These are phyloP conservation scores for Sisor rabdophorus DNA, from an alignment of 2,113 vertebrate genomes.

Conservation along the genomic window DNA sequence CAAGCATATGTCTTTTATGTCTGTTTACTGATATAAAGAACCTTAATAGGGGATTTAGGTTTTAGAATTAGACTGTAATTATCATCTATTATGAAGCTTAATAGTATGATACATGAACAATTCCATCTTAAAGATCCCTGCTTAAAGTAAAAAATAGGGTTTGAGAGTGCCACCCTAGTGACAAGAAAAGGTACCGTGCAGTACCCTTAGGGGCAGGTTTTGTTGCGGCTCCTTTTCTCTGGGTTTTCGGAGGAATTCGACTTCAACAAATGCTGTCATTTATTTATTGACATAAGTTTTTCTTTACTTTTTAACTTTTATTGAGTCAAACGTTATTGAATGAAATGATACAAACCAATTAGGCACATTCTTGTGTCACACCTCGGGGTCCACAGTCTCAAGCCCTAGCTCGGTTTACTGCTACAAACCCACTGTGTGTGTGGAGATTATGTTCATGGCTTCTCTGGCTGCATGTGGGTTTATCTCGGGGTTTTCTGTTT, in stretches of 20 bases:
- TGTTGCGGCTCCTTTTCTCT: neutral
- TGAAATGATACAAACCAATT: neutral
- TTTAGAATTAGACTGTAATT: neutral
- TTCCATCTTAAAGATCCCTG: neutral
- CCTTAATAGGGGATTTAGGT: neutral
- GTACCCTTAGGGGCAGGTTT: neutral
- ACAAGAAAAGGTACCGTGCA: neutral
- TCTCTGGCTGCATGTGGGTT: neutral
- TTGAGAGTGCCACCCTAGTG: neutral
- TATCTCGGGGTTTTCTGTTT: neutral
- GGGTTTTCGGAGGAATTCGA: too few relatives aligned
- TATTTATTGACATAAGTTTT: neutral
- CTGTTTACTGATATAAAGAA: neutral
- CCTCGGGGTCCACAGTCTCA: neutral
- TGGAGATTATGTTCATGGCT: neutral
- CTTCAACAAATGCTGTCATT: neutral
- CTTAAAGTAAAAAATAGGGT: neutral
- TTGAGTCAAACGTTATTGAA: too few relatives aligned
- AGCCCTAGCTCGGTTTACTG: neutral
- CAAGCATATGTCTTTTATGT: neutral
- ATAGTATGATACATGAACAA: neutral
- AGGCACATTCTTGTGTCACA: conserved; percentile 1
- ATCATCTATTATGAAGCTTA: neutral
- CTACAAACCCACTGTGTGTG: neutral
- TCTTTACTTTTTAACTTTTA: neutral